These are phyloP conservation scores for Alviniconcha strummeri DNA, from an alignment of 2,888 invertebrate genomes.

Conservation along the genomic window DNA sequence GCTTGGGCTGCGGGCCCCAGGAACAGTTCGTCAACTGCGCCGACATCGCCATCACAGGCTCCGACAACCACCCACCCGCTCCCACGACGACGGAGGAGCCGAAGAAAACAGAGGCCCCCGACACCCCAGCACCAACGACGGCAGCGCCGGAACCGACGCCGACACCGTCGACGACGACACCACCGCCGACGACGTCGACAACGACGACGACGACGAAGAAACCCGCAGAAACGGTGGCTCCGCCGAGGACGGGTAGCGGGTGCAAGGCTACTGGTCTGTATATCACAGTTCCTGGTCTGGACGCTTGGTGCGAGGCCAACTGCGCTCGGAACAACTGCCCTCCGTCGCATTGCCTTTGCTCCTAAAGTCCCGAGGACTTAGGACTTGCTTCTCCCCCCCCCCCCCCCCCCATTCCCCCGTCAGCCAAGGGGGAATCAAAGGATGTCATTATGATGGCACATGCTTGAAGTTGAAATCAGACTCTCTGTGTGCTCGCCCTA, in stretches of 20 bases:
- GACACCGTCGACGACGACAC: neutral
- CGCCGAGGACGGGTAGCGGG: neutral
- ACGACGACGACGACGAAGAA: neutral
- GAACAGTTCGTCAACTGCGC: constrained; percentile 65
- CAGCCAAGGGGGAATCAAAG: too few relatives aligned
- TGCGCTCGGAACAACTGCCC: neutral
- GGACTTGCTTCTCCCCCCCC: too few relatives aligned
- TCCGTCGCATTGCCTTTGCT: neutral
- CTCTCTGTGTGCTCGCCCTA: too few relatives aligned
- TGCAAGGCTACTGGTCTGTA: neutral
- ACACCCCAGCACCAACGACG: neutral
- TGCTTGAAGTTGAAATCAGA: too few relatives aligned
- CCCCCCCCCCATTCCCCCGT: too few relatives aligned
- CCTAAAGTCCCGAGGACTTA: neutral
- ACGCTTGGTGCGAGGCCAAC: constrained; percentile 4
- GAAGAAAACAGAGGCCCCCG: neutral
- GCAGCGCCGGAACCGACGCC: neutral
- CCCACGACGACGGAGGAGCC: constrained; percentile 4
- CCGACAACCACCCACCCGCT: neutral
- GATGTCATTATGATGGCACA: too few relatives aligned
- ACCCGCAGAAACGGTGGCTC: too few relatives aligned
- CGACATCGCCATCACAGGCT: constrained; percentile 52
- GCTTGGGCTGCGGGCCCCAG: constrained; percentile 48
- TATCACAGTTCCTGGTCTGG: neutral
- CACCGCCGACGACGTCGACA: neutral